A percentile compares a stretch with the other conserved stretches of the same genome.
phyloP scores from a whole-genome alignment of 2,888 invertebrate genomes.

The Notocelia uddmanniana region DNA sequence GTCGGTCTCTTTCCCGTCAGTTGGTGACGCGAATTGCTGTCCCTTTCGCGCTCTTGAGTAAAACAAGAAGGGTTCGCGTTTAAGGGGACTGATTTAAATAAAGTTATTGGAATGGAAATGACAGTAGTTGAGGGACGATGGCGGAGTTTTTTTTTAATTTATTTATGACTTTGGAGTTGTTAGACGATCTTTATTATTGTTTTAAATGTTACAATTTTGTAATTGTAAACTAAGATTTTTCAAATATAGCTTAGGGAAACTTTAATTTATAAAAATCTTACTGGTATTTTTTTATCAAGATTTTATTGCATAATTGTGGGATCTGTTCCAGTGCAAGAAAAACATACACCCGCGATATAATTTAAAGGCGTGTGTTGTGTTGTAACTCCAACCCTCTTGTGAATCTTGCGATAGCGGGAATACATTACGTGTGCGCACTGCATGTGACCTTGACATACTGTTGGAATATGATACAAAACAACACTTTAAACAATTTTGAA shows the following conservation, averaged over 20 bases:
- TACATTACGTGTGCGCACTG: background rate
- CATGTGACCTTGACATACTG: background rate
- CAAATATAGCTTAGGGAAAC: too few species aligned
- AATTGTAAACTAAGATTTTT: too few species aligned
- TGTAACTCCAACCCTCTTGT: background rate
- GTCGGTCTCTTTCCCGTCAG: constrained; percentile 61
- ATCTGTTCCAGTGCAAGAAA: too few species aligned
- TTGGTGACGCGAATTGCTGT: constrained; percentile 47
- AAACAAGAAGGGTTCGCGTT: constrained; percentile 73
- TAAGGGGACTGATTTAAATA: constrained; percentile 58
- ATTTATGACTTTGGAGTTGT: background rate
- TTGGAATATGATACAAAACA: too few species aligned
- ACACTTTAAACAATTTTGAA: too few species aligned
- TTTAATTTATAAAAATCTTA: too few species aligned
- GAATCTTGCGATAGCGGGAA: background rate
- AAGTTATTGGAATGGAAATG: constrained; percentile 73
- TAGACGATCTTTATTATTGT: too few species aligned
- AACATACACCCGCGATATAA: background rate
- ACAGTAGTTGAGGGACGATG: constrained; percentile 52
- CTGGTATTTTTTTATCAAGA: too few species aligned
- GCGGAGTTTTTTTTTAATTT: constrained; percentile 29
- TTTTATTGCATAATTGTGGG: too few species aligned
- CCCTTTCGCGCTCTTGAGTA: constrained; percentile 58
- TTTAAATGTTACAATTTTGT: too few species aligned
- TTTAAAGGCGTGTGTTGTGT: background rate